These are phyloP conservation scores for Pseudochirops corinnae DNA, from an alignment of 2,797 vertebrate genomes.

Conservation along the genomic window DNA sequence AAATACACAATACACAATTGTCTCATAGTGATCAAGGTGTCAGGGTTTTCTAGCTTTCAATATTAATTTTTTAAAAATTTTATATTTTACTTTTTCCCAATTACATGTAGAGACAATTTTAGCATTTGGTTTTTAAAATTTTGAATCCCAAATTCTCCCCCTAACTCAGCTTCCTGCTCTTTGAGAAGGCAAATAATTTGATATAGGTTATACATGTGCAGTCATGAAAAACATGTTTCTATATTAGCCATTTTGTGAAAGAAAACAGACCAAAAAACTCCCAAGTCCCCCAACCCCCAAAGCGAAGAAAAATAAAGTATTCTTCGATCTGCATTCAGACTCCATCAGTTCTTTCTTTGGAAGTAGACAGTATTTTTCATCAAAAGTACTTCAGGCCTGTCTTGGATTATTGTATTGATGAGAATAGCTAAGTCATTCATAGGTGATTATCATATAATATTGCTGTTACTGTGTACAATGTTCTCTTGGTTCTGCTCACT, in stretches of 20 bases:
- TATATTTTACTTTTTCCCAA: too few relatives aligned
- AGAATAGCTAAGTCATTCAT: too few relatives aligned
- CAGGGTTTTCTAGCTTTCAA: neutral
- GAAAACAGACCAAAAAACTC: neutral
- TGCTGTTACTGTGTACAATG: neutral
- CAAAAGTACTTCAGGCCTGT: too few relatives aligned
- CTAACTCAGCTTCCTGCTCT: neutral
- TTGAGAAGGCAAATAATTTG: neutral
- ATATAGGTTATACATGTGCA: neutral
- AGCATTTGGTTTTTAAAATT: neutral
- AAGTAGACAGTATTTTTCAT: too few relatives aligned
- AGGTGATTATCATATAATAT: neutral
- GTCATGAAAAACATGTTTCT: neutral
- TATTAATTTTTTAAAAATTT: neutral
- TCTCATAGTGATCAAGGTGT: neutral
- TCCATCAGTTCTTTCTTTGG: neutral
- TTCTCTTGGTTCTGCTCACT: neutral
- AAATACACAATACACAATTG: neutral
- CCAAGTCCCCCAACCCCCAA: too few relatives aligned
- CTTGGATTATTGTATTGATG: too few relatives aligned
- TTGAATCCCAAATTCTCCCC: neutral
- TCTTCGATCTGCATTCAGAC: neutral
- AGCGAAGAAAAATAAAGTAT: neutral
- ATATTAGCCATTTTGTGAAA: neutral
- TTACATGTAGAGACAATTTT: too few relatives aligned